Evolutionary conservation across 2,113 vertebrate species (phyloP).

Genomic region (Scalopus aquaticus): DNA sequence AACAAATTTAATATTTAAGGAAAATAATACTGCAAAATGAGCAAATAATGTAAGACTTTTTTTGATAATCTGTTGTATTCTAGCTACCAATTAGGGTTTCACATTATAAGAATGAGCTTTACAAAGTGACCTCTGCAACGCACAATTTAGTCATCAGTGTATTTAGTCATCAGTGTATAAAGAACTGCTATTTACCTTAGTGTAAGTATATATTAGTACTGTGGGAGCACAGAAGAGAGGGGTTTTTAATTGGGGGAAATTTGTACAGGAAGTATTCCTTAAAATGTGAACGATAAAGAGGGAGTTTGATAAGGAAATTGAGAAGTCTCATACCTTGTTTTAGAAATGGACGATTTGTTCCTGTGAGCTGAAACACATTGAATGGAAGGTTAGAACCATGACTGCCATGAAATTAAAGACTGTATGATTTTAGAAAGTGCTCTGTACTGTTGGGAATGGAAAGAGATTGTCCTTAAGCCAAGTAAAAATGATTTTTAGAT

Average conservation of each 20-base stretch:
- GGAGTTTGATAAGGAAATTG: conserved; percentile 35
- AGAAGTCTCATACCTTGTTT: conserved; percentile 19
- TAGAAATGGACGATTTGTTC: conserved; percentile 16
- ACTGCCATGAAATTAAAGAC: neutral
- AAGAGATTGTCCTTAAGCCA: neutral
- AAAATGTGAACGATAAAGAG: neutral
- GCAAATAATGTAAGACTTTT: neutral
- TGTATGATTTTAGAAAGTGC: conserved; percentile 4
- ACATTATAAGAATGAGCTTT: neutral
- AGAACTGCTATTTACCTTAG: neutral
- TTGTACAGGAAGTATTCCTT: neutral
- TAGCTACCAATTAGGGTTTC: neutral
- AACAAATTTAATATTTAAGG: conserved; percentile 20
- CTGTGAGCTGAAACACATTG: neutral
- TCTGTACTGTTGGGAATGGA: neutral
- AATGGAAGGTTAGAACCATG: neutral
- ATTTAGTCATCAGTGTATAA: neutral
- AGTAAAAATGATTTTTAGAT: conserved; percentile 50
- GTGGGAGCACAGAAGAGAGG: neutral
- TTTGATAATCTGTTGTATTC: neutral
- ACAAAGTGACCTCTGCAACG: neutral
- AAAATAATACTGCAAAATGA: neutral
- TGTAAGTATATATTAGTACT: neutral
- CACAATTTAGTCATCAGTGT: conserved; percentile 14
- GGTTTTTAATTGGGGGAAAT: neutral